phyloP scores from a whole-genome alignment of 2,113 vertebrate genomes.

The Corynorhinus townsendii region DNA sequence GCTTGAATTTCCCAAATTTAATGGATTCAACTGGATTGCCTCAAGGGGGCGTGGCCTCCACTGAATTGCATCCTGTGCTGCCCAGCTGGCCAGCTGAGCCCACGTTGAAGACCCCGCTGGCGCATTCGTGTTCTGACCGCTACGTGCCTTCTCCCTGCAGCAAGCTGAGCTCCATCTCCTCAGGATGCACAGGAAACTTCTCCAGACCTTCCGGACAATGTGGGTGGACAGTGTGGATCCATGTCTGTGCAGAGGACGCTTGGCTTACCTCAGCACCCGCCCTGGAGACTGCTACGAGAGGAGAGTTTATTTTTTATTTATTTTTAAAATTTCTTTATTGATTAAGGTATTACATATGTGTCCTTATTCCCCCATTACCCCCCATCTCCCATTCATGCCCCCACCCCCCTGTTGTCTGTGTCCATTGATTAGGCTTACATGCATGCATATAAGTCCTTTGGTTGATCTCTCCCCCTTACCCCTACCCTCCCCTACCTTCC shows the following conservation, averaged over 20 bases:
- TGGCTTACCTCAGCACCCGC: background rate
- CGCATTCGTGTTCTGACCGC: background rate
- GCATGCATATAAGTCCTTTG: too few relatives aligned
- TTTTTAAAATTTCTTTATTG: too few relatives aligned
- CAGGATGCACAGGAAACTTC: background rate
- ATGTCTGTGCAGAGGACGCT: background rate
- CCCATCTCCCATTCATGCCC: too few relatives aligned
- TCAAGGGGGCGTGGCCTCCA: background rate
- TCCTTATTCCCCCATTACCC: too few relatives aligned
- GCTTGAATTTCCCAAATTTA: background rate
- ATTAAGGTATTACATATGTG: too few relatives aligned
- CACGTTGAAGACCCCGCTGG: fast-evolving
- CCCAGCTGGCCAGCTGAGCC: background rate
- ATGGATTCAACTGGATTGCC: background rate
- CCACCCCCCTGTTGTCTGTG: too few relatives aligned
- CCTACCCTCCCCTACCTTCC: too few relatives aligned
- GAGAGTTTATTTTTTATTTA: too few relatives aligned
- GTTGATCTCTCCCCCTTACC: too few relatives aligned
- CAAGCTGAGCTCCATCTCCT: background rate
- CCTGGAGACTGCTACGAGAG: background rate
- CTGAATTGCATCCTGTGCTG: background rate
- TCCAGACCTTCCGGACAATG: background rate
- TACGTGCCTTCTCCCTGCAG: background rate
- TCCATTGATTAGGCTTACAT: too few relatives aligned
- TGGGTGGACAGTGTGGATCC: background rate